Base-by-base conservation (phyloP, 2,797 vertebrate species). In the Peromyscus aztecus region DNA sequence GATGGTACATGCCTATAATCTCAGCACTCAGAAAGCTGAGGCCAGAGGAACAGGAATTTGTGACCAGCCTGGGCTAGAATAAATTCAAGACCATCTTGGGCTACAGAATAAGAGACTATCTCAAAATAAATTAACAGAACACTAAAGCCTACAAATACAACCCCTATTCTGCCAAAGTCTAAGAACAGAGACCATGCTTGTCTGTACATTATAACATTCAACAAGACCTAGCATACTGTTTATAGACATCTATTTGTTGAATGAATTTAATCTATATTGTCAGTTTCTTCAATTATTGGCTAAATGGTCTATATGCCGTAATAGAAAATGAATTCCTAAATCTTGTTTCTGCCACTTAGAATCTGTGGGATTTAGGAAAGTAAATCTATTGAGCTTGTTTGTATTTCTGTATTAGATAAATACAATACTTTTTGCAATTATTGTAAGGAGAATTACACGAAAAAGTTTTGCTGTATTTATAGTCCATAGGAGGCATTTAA, bases 331-430 rank as follows among this genome's bases (percentile, higher is more conserved):
- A 89, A 21, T 82, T 91, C 92, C 91, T 65, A 91, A 75, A 90
- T 92, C 10, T 95, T 95, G 61, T 27, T 95, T 97, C 52, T 95
- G 83, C 34, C 59, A 92, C 49, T 82, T 90, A 86, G 37, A 89
- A 94, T 86, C 14, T 95, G 31, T 88, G 71, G 77, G 31, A 92
- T 69, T 63, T 77, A 91, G 52, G 61, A 19, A 90, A 81, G 83
- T 95, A 80, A 81, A 40, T 31, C 71, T 91, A 29, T 84, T 94
- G 91, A 55, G 82, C 12, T 85, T 84, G 23, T 87, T 91, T 86
- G n/a, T 83, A 78, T 52, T 69, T 3, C 83, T 95, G 27, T 81
- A 85, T 77, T 95, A 91, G 90, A 37, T 52, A 61, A 40, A 19
- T 19, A 87, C 0, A 57, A 75, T 55, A 83, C 55, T 52, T 94